Conservation (phyloP, 2,888 invertebrate genomes). For the Dolichomitus sp. region DNA sequence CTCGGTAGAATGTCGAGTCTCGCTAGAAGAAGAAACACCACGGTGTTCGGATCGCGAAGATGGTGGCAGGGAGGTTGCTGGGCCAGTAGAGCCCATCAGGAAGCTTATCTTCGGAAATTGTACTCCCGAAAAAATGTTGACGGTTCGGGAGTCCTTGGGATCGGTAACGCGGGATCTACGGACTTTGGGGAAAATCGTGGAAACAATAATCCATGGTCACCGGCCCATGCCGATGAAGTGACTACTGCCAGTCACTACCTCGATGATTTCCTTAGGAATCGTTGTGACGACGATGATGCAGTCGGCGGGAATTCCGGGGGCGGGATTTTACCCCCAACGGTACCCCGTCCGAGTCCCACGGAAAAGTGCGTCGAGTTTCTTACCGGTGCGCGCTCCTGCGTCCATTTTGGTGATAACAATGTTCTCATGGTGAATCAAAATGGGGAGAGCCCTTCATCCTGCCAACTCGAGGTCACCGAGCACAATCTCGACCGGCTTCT, state of each 20-base stretch:
- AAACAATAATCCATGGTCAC: slow-evolving; percentile 47
- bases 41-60: slow-evolving; percentile 81
- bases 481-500: slow-evolving; percentile 77
- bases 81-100: slow-evolving; percentile 84
- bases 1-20: slow-evolving; percentile 79
- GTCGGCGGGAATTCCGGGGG: slow-evolving; percentile 71
- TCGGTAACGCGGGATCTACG: slow-evolving; percentile 45
- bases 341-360: slow-evolving; percentile 81
- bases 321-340: slow-evolving; percentile 74
- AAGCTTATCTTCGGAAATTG: slow-evolving; percentile 83
- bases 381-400: slow-evolving; percentile 72
- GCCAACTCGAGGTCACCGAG: slow-evolving; percentile 73
- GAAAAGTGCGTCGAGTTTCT: slow-evolving; percentile 84
- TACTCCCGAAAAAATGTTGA: slow-evolving; percentile 80
- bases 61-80: slow-evolving; percentile 85
- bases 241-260: slow-evolving; percentile 75
- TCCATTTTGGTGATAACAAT: slow-evolving; percentile 61
- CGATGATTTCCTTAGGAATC: slow-evolving; percentile 79
- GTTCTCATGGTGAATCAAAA: slow-evolving; percentile 34
- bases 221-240: slow-evolving; percentile 74
- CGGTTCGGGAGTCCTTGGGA: slow-evolving; percentile 55
- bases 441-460: slow-evolving; percentile 18
- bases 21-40: slow-evolving; percentile 81
- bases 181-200: slow-evolving; percentile 49
- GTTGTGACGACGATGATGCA: slow-evolving; percentile 66